Base-by-base conservation (phyloP, 1,140 invertebrate genomes). In the Eupeodes corollae region DNA sequence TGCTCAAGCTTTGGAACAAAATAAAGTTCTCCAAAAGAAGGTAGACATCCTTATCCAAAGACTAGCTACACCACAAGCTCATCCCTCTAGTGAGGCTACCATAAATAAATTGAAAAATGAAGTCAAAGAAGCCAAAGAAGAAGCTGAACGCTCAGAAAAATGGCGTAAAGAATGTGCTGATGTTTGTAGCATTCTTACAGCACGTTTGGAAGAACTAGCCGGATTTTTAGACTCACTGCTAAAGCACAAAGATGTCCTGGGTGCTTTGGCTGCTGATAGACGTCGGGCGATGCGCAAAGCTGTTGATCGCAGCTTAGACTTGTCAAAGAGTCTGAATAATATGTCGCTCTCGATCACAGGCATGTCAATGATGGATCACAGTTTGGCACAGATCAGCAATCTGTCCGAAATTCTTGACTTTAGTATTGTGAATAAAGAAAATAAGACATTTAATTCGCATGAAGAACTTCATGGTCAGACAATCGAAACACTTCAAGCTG, bases 181-280 rank as follows among this genome's bases (percentile, higher is more conserved):
- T 57, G 78, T 82, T 0, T 77, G 81, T 58, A 63, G 75, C 46
- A 56, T 83, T 30, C 59, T 85, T 15, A 78, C 78, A 13, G 74
- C 70, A 30, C 71, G 82, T 5, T 61, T 86, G 21, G 79, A 84
- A 58, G 83, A 84, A 53, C 59, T 86, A 48, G 79, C 82, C 2
- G 74, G 75, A 40, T 85, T 86, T 57, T 65, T 86, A 13, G 80
- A 84, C 54, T 81, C 80, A 34, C 65, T 86, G 40, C 58, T 86
- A 8, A 77, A 77, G 44, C 74, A 83, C 52, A 80, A 80, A 52
- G 68, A 74, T 34, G 67, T 77, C 1, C 55, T 76, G 12, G 70
- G 72, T 34, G 66, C 70, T 13, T 51, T 79, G 19, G 73, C 75
- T 1, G 60, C 58, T 2, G 70, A 73, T 50, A 70, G 74, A 32